Evolutionary conservation across 2,113 vertebrate genomes (phyloP).

Genomic region (Myocastor coypus): DNA sequence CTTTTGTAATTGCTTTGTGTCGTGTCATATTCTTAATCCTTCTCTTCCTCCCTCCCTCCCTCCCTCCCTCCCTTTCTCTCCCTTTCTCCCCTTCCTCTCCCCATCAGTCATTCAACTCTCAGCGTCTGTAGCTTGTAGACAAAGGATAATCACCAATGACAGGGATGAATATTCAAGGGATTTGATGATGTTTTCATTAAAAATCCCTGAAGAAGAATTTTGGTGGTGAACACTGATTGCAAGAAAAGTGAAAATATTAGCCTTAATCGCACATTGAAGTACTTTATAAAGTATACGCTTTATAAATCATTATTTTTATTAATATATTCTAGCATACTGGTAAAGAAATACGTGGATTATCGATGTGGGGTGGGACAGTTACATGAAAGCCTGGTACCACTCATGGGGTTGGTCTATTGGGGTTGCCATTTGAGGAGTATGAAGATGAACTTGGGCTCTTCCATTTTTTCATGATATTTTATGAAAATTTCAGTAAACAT

Average conservation of each 20-base stretch:
- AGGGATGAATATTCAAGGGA: neutral
- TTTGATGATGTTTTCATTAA: slow-evolving; percentile 36
- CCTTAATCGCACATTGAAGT: neutral
- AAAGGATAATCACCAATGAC: neutral
- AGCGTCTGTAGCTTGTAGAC: neutral
- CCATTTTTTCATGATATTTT: neutral
- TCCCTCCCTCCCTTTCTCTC: neutral
- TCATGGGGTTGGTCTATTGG: slow-evolving; percentile 10
- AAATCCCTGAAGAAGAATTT: neutral
- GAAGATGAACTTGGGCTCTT: neutral
- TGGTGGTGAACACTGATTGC: neutral
- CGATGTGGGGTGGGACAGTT: neutral
- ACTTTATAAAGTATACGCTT: neutral
- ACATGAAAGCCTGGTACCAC: neutral
- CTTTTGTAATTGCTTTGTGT: neutral
- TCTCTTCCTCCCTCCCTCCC: neutral
- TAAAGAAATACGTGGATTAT: neutral
- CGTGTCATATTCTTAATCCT: neutral
- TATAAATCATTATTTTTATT: slow-evolving; percentile 2
- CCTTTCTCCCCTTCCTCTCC: neutral
- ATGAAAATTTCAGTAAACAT: slow-evolving; percentile 29
- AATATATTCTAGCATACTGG: neutral
- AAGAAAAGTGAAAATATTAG: slow-evolving; percentile 37
- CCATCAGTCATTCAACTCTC: neutral
- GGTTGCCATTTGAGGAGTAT: neutral